Evolutionary conservation across 2,113 vertebrate species (phyloP).

Genomic region (Rhea pennata): DNA sequence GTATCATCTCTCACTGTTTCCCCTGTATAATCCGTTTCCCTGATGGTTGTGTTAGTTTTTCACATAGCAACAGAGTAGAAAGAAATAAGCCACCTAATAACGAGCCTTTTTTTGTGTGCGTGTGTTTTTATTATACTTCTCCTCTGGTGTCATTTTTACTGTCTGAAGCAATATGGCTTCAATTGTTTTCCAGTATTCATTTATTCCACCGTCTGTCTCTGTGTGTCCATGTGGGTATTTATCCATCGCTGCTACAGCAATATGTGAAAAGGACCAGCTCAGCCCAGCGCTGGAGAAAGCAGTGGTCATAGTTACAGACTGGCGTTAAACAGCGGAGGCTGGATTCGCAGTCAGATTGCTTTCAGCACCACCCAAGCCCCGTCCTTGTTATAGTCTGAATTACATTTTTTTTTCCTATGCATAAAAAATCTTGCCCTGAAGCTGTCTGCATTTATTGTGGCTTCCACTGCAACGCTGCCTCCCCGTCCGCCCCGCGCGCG

Average conservation of each 20-base stretch:
- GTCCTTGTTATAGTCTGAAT: accelerated
- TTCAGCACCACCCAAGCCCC: conserved; percentile 8
- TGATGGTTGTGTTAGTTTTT: not conserved
- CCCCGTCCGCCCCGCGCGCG: accelerated
- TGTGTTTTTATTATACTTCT: conserved; percentile 1
- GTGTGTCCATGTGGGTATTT: not conserved
- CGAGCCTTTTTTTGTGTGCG: not conserved
- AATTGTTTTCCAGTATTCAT: conserved; percentile 31
- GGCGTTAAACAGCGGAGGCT: conserved; percentile 4
- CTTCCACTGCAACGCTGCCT: not conserved
- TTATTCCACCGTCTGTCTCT: conserved; percentile 36
- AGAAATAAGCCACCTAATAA: not conserved
- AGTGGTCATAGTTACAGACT: conserved; percentile 9
- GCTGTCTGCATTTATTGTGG: not conserved
- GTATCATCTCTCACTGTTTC: not conserved
- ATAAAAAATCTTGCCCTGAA: not conserved
- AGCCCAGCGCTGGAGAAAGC: not conserved
- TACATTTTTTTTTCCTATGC: not conserved
- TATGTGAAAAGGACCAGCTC: not conserved
- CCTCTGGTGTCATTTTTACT: not conserved
- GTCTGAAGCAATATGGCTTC: conserved; percentile 38
- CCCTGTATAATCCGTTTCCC: not conserved
- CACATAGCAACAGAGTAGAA: not conserved
- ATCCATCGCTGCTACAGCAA: not conserved
- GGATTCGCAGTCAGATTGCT: not conserved